Percentiles rank a stretch among this genome's conserved stretches.
These are phyloP conservation scores for Epizoanthus rinbou DNA, from an alignment of 92 coral and sea anemone species.

Conservation along the genomic window DNA sequence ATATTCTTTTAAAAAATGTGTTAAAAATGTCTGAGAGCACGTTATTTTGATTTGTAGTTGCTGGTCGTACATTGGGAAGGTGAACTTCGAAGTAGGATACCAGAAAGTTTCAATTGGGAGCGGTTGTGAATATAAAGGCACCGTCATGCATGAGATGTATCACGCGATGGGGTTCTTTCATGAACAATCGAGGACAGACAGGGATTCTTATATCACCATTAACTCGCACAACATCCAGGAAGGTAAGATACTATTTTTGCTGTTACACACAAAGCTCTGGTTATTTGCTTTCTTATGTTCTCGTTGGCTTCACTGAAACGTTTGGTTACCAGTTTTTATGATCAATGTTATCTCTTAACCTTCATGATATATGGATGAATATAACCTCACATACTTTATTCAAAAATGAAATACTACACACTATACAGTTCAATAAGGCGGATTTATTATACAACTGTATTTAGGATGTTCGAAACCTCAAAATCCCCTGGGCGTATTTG, in stretches of 20 bases:
- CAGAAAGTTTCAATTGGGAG: constrained; percentile 42
- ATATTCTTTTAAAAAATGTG: no score
- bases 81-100: neutral
- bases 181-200: constrained; percentile 22
- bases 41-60: neutral
- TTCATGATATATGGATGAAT: no score
- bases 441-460: no score
- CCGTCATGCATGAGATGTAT: constrained; percentile 32
- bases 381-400: no score
- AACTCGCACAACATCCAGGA: neutral
- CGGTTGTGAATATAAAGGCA: constrained; percentile 43
- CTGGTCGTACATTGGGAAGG: neutral
- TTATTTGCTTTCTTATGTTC: neutral
- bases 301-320: no score
- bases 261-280: neutral
- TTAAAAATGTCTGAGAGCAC: no score
- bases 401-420: no score
- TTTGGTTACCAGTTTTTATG: no score
- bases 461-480: no score
- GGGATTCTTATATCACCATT: neutral
- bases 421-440: no score
- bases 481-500: no score
- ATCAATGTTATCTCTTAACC: no score
- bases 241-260: neutral
- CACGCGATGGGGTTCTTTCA: constrained; percentile 32